Conservation (phyloP, 2,888 invertebrate genomes). For the Sesia apiformis region DNA sequence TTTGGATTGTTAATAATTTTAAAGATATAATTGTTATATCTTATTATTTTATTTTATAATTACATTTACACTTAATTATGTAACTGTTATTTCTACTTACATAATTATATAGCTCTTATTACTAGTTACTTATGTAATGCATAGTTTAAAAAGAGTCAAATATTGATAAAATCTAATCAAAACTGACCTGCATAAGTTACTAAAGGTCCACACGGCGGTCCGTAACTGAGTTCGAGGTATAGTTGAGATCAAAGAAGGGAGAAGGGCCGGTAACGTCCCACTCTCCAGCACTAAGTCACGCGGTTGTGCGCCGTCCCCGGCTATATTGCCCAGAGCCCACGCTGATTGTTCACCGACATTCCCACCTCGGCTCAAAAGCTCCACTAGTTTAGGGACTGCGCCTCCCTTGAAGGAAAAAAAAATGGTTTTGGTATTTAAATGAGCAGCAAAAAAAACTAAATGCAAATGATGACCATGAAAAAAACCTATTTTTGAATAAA, state of each 20-base stretch:
- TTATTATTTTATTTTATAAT: too few relatives aligned
- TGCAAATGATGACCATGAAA: too few relatives aligned
- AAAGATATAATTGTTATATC: too few relatives aligned
- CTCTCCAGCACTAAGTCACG: constrained; percentile 86
- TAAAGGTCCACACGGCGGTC: constrained; percentile 94
- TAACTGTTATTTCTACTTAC: too few relatives aligned
- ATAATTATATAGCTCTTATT: too few relatives aligned
- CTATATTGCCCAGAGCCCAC: constrained; percentile 98
- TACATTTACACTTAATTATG: too few relatives aligned
- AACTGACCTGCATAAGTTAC: constrained; percentile 85
- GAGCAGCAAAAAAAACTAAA: constrained; percentile 81
- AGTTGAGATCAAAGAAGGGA: constrained; percentile 70
- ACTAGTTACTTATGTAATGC: too few relatives aligned
- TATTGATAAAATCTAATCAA: neutral
- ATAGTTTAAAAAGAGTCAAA: too few relatives aligned
- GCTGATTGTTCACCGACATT: constrained; percentile 95
- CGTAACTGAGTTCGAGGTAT: constrained; percentile 78
- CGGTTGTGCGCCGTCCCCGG: constrained; percentile 88
- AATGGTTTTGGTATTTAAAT: constrained; percentile 91
- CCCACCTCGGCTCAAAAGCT: constrained; percentile 80
- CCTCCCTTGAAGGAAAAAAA: constrained; percentile 80
- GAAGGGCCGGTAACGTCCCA: constrained; percentile 82
- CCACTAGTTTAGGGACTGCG: constrained; percentile 88
- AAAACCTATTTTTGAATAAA: too few relatives aligned
- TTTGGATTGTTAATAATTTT: too few relatives aligned